Evolutionary conservation across 2,797 vertebrate species (phyloP).

Genomic region (Sylvilagus floridanus): DNA sequence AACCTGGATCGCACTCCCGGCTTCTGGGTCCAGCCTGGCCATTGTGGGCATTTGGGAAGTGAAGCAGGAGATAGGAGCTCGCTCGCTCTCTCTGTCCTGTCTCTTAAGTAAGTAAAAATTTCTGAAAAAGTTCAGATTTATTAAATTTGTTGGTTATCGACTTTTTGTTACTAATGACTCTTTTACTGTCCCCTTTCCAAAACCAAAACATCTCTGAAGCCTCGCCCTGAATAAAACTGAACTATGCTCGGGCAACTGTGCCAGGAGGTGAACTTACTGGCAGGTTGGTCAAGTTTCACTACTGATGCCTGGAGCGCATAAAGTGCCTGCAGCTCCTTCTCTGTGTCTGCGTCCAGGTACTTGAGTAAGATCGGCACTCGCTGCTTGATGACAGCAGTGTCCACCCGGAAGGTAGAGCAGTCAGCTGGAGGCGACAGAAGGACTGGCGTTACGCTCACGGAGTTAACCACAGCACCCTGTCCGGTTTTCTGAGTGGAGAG

Average conservation of each 20-base stretch:
- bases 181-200: slow-evolving; percentile 4
- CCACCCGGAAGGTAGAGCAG: slow-evolving; percentile 95
- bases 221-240: background rate
- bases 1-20: too few relatives aligned
- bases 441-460: slow-evolving; percentile 35
- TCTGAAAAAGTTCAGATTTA: background rate
- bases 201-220: background rate
- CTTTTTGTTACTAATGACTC: background rate
- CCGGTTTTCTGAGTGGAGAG: background rate
- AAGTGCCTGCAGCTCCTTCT: slow-evolving; percentile 99
- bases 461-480: background rate
- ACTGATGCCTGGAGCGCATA: slow-evolving; percentile 99
- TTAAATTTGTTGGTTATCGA: background rate
- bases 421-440: slow-evolving; percentile 90
- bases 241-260: background rate
- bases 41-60: too few relatives aligned
- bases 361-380: slow-evolving; percentile 98
- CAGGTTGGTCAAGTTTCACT: slow-evolving; percentile 98
- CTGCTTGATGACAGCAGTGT: slow-evolving; percentile 96
- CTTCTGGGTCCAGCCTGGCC: too few relatives aligned
- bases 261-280: slow-evolving; percentile 92
- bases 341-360: slow-evolving; percentile 98
- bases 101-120: background rate
- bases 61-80: too few relatives aligned
- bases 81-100: too few relatives aligned